Evolutionary conservation across 2,888 invertebrate genomes (phyloP), one percentile per base, ranked within the genome.

Genomic region (Taenaris catops): DNA sequence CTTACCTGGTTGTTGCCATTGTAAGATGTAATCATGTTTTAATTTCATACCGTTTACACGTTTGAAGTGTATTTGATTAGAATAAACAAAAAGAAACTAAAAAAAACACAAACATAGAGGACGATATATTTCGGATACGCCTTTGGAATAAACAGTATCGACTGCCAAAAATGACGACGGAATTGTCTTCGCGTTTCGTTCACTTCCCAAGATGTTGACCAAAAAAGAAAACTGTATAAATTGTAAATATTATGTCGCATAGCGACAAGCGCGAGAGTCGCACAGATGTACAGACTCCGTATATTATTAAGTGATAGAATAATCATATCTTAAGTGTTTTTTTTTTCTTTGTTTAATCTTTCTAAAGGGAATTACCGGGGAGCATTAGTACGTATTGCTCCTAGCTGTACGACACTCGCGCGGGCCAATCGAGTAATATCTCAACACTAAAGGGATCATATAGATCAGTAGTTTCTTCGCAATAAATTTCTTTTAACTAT

Each of bases 261-360:
- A 54, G 52, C 52, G 53, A 58, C 63, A 20, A 41, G 44, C 55
- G 50, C 51, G 48, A 49, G 49, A 43, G 31, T 43, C 38, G 34
- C 25, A 23, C 10, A 10, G 7, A 16, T 12, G 28, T 28, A 38
- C 36, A 20, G 18, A 28, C 41, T 27, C 43, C 33, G 39, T 12
- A 25, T 35, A 48, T 46, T 41, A 46, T 37, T 79, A 78, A 71
- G 76, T 69, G 64, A 74, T 79, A 79, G 70, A 71, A 44, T 81
- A 70, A 75, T 71, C 79, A 79, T 81, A 81, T 81, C 79, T 66
- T 75, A 75, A 76, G 72, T 68, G 69, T 70, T 78, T 75, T 73
- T 16, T 37, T 44, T 35, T 20, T 63, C 55, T 58, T 72, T 73
- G 58, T 68, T 67, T 59, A 49, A 52, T 57, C 63, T 65, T 64